Evolutionary conservation across 2,888 invertebrate genomes (phyloP).

Genomic region (Cryptus viduatorius): DNA sequence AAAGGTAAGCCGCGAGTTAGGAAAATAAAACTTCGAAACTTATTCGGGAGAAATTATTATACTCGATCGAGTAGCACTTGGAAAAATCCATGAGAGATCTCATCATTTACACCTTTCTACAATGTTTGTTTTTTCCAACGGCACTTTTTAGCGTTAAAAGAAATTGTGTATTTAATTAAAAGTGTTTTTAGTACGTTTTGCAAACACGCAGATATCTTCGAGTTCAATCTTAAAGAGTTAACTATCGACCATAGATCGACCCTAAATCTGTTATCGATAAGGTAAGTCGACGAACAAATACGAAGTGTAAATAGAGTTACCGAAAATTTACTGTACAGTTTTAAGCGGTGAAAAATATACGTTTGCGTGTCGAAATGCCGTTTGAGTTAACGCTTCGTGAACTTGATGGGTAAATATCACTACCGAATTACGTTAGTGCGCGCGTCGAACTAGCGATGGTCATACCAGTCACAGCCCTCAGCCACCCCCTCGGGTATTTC

Average conservation of each 20-base stretch:
- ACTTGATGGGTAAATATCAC: constrained; percentile 64
- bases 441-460: constrained; percentile 11
- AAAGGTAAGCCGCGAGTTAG: constrained; percentile 85
- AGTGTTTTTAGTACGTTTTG: background rate
- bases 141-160: no score
- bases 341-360: constrained; percentile 3
- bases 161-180: no score
- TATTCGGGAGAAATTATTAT: background rate
- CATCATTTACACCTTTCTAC: no score
- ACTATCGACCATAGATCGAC: no score
- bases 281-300: background rate
- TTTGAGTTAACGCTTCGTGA: constrained; percentile 67
- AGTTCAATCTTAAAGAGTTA: no score
- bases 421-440: constrained; percentile 58
- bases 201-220: no score
- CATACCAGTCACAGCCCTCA: constrained; percentile 38
- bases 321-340: constrained; percentile 14
- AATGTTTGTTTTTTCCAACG: no score
- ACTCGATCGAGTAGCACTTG: no score
- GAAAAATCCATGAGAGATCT: no score
- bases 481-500: constrained; percentile 32
- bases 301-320: constrained; percentile 21
- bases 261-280: background rate
- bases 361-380: constrained; percentile 49
- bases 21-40: background rate